Evolutionary conservation across 2,113 vertebrate genomes (phyloP).

Genomic region (Hippocampus abdominalis): DNA sequence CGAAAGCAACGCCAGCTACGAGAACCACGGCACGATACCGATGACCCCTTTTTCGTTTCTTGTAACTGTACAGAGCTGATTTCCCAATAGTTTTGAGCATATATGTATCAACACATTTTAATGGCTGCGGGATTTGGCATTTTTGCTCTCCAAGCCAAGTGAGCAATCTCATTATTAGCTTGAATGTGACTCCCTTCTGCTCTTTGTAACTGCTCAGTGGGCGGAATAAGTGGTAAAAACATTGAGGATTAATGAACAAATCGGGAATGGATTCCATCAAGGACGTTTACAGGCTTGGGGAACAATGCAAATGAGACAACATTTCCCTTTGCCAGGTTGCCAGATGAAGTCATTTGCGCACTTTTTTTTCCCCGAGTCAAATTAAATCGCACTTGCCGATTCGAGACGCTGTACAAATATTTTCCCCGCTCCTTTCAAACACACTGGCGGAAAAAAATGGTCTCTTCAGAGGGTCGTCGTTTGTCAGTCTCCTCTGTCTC

Average conservation of each 20-base stretch:
- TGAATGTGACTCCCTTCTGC: conserved; percentile 9
- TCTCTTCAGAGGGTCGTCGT: conserved; percentile 9
- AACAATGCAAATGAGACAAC: conserved; percentile 22
- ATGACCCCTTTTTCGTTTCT: not conserved
- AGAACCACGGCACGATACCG: not conserved
- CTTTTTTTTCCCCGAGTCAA: not conserved
- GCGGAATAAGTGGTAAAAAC: conserved; percentile 8
- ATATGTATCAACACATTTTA: not conserved
- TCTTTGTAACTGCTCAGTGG: conserved; percentile 2
- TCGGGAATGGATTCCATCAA: conserved; percentile 22
- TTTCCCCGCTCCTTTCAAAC: conserved; percentile 15
- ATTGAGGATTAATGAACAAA: not conserved
- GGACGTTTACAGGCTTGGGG: conserved; percentile 10
- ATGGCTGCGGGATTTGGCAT: not conserved
- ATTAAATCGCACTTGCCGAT: conserved; percentile 11
- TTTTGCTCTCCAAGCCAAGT: not conserved
- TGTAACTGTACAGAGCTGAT: not conserved
- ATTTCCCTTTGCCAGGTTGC: conserved; percentile 15
- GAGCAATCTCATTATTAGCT: conserved; percentile 18
- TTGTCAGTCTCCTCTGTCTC: not conserved
- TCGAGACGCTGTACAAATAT: conserved; percentile 8
- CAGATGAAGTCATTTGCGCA: not conserved
- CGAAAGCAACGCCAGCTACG: too few relatives aligned
- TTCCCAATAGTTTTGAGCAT: not conserved
- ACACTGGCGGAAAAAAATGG: not conserved